These are phyloP conservation scores for Orius insidiosus DNA, from an alignment of 1,140 invertebrate species.

Conservation along the genomic window DNA sequence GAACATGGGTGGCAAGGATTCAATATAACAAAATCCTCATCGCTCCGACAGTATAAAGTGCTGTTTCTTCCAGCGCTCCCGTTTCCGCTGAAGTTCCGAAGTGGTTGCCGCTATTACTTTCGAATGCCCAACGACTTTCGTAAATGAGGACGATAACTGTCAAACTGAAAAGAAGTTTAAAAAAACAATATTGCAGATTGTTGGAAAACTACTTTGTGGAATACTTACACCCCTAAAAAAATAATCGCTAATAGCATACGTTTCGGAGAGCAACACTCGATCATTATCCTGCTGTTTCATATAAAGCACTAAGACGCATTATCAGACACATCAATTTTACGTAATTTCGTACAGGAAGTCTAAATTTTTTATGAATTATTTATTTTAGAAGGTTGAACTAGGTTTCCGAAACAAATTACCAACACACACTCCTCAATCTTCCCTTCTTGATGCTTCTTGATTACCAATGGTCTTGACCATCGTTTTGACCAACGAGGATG, in stretches of 20 bases:
- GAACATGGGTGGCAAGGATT: slow-evolving; percentile 64
- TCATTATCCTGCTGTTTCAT: slow-evolving; percentile 12
- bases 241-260: slow-evolving; percentile 21
- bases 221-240: slow-evolving; percentile 22
- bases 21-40: slow-evolving; percentile 47
- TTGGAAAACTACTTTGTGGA: neutral
- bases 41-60: slow-evolving; percentile 36
- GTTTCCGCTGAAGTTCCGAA: slow-evolving; percentile 35
- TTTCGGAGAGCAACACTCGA: slow-evolving; percentile 22
- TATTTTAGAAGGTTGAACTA: too few species aligned
- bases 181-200: slow-evolving; percentile 3
- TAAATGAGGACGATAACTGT: slow-evolving; percentile 59
- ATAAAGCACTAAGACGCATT: neutral
- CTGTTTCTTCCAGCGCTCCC: slow-evolving; percentile 47
- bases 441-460: too few species aligned
- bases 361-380: too few species aligned
- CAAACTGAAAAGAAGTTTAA: slow-evolving; percentile 33
- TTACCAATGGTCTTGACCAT: too few species aligned
- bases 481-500: too few species aligned
- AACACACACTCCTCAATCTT: too few species aligned
- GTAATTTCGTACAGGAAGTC: too few species aligned
- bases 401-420: too few species aligned
- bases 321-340: too few species aligned
- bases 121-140: slow-evolving; percentile 52
- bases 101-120: slow-evolving; percentile 28